Evolutionary conservation across 92 coral and sea anemone species (phyloP).

Genomic region (Isaurus tuberculatus): DNA sequence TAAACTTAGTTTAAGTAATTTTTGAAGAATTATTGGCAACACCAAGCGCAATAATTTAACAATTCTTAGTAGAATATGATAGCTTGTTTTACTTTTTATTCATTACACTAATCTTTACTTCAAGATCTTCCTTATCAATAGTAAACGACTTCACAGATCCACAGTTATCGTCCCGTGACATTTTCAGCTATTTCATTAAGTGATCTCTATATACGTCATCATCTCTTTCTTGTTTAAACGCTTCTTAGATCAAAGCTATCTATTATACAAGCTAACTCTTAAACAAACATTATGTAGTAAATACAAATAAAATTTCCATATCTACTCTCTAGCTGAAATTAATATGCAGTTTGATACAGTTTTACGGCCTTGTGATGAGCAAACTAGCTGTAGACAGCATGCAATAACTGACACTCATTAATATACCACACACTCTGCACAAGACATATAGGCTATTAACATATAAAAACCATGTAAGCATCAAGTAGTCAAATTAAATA

Average conservation of each 20-base stretch:
- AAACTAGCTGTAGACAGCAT: background rate
- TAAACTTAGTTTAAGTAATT: background rate
- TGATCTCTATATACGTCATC: background rate
- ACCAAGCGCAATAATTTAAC: no score
- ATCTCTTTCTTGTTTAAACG: background rate
- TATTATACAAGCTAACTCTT: conserved; percentile 10
- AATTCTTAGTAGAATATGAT: background rate
- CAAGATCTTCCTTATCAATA: background rate
- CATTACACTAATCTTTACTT: background rate
- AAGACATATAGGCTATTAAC: background rate
- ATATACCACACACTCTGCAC: background rate
- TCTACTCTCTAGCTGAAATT: background rate
- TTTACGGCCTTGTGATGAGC: background rate
- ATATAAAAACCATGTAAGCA: background rate
- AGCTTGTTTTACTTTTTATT: background rate
- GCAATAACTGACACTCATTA: background rate
- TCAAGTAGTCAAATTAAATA: background rate
- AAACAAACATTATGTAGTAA: conserved; percentile 21
- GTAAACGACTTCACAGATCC: background rate
- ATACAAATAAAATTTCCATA: background rate
- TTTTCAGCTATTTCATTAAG: background rate
- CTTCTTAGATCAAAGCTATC: background rate
- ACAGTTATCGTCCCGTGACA: conserved; percentile 9
- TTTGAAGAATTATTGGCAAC: no score
- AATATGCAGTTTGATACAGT: background rate